Evolutionary conservation across 92 coral and sea anemone species (phyloP).

Genomic region (Epizoanthus ramosus): DNA sequence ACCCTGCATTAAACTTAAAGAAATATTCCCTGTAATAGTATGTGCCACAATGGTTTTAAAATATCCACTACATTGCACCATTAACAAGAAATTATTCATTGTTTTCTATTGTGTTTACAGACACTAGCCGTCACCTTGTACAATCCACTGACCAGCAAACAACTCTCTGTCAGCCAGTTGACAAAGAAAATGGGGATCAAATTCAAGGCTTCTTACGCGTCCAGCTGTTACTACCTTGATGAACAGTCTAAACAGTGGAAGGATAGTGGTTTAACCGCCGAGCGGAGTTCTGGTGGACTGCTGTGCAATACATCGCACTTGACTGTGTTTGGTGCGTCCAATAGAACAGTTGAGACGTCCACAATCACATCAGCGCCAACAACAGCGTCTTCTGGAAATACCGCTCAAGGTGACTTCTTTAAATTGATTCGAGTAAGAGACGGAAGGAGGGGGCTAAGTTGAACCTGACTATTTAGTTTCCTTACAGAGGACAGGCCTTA

Average conservation of each 20-base stretch:
- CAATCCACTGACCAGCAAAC: conserved; percentile 7
- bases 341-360: neutral
- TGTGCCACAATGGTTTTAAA: too few species aligned
- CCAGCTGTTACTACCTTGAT: conserved; percentile 24
- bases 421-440: too few species aligned
- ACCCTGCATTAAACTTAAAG: too few species aligned
- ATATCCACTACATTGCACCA: too few species aligned
- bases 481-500: too few species aligned
- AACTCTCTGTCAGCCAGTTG: neutral
- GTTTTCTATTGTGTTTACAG: neutral
- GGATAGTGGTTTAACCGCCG: neutral
- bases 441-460: too few species aligned
- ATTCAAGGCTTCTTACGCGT: conserved; percentile 11
- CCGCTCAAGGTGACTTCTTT: neutral
- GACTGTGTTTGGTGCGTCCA: conserved; percentile 42
- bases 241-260: conserved; percentile 21
- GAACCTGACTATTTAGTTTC: too few species aligned
- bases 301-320: conserved; percentile 24
- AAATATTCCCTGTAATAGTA: too few species aligned
- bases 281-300: neutral
- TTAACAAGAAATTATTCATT: neutral
- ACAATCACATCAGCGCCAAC: neutral
- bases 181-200: conserved; percentile 4
- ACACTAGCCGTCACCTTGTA: conserved; percentile 11
- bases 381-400: neutral